Evolutionary conservation across 2,888 invertebrate species (phyloP).

Genomic region (Cheilosia vernalis): DNA sequence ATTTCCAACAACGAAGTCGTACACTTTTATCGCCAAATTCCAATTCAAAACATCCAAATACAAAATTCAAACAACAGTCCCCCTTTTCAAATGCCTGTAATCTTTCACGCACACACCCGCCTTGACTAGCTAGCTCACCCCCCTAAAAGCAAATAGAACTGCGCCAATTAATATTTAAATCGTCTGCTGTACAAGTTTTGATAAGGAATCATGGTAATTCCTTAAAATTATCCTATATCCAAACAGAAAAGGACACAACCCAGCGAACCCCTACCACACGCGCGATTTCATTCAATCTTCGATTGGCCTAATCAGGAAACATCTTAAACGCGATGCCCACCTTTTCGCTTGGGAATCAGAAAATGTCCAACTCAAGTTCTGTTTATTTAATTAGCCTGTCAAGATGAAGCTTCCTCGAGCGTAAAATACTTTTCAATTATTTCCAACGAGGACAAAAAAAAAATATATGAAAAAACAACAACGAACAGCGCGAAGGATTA

Average conservation of each 20-base stretch:
- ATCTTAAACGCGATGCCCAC: conserved; percentile 59
- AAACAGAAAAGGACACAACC: conserved; percentile 45
- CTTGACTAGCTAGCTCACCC: neutral
- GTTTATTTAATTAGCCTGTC: conserved; percentile 74
- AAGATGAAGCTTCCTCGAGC: conserved; percentile 71
- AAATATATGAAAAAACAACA: conserved; percentile 27
- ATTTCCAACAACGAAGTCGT: conserved; percentile 3
- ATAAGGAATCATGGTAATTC: conserved; percentile 54
- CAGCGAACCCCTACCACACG: neutral
- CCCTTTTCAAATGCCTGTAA: conserved; percentile 45
- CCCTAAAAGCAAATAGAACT: conserved; percentile 44
- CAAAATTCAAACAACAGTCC: conserved; percentile 31
- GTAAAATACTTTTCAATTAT: conserved; percentile 73
- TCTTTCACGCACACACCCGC: conserved; percentile 33
- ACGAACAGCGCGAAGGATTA: conserved; percentile 59
- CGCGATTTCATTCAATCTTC: conserved; percentile 35
- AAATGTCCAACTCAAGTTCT: conserved; percentile 32
- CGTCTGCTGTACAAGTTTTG: conserved; percentile 32
- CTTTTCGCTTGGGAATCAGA: conserved; percentile 62
- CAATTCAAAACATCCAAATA: conserved; percentile 51
- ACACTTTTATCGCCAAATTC: conserved; percentile 41
- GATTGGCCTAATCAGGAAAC: conserved; percentile 71
- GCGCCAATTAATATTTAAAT: conserved; percentile 66
- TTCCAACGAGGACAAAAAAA: conserved; percentile 31
- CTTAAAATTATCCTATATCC: conserved; percentile 38